A percentile compares a stretch with the other conserved stretches of the same genome.
Conservation (phyloP, 1,140 invertebrate genomes). For the Thaumatotibia leucotreta region DNA sequence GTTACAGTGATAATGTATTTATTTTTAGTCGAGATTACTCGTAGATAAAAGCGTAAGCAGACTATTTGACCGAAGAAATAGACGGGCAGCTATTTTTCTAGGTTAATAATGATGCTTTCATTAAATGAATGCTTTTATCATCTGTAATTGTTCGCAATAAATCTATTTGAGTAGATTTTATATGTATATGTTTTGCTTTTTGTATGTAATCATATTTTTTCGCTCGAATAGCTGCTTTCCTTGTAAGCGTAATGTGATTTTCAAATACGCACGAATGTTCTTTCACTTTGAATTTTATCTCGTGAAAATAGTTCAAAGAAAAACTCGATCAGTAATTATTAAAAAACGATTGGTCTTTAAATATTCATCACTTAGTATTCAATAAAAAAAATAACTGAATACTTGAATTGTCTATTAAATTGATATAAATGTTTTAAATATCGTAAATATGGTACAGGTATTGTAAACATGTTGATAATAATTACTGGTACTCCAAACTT, state of each 20-base stretch:
- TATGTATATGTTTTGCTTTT: constrained; percentile 18
- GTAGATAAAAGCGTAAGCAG: not conserved
- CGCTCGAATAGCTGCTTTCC: constrained; percentile 1
- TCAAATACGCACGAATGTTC: not conserved
- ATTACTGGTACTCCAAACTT: constrained; percentile 19
- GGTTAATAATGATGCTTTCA: not conserved
- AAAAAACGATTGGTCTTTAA: not conserved
- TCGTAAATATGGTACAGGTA: not conserved
- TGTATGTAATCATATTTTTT: not conserved
- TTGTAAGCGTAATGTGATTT: constrained; percentile 12
- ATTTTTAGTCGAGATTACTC: constrained; percentile 4
- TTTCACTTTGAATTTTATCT: not conserved
- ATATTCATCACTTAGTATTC: not conserved
- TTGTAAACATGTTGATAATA: constrained; percentile 21
- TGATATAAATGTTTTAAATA: not conserved
- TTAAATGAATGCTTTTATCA: not conserved
- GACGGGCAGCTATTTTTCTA: not conserved
- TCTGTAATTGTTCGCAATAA: not conserved
- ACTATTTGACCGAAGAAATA: not conserved
- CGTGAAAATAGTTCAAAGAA: not conserved
- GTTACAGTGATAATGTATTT: constrained; percentile 6
- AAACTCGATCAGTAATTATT: constrained; percentile 1
- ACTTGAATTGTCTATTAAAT: not conserved
- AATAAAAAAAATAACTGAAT: not conserved
- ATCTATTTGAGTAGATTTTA: not conserved